Evolutionary conservation across 2,797 vertebrate genomes (phyloP), one percentile per base, ranked within the genome.

Genomic region (Takifugu ocellatus): DNA sequence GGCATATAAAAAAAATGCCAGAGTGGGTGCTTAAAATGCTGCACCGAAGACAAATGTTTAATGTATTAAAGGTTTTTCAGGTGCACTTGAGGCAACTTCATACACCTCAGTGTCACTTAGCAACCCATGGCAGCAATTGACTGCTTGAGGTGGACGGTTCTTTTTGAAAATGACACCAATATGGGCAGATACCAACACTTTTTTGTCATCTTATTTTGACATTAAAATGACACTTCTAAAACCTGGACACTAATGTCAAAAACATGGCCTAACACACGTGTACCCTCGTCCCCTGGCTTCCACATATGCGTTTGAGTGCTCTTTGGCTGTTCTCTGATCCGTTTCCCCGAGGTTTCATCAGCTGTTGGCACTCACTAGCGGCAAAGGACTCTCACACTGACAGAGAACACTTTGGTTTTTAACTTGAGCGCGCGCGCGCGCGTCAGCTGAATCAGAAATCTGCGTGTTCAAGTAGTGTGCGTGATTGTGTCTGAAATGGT

Each of bases 281-380:
- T 12, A 39, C 36, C 3, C 36, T 1, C 16, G 6, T n/a, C 44
- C 16, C 3, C 16, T 17, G 44, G 44, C 16, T 6, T 43, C 3
- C 16, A 14, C 14, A 14, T 4, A 16, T 12, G 6, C 16, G 7
- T 43, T 75, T 39, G 39, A 63, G 26, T 68, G 69, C 61, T 70
- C 78, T 75, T 39, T 64, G 66, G 60, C 68, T 60, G 60, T 78
- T 68, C 77, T 80, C 78, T 76, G 75, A 74, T 75, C 68, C 0
- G 51, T 43, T 53, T 72, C 73, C 71, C 77, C 43, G 63, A 65
- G 70, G 80, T 85, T 82, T 63, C 59, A 62, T 85, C 83, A 86
- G 81, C 86, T 85, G 85, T 80, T 87, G 76, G 77, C 80, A 79
- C 69, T 74, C 54, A 49, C 67, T 71, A 66, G 68, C 49, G 27